These are phyloP conservation scores for Bellardia bayeri DNA, from an alignment of 2,888 invertebrate genomes.

Conservation along the genomic window DNA sequence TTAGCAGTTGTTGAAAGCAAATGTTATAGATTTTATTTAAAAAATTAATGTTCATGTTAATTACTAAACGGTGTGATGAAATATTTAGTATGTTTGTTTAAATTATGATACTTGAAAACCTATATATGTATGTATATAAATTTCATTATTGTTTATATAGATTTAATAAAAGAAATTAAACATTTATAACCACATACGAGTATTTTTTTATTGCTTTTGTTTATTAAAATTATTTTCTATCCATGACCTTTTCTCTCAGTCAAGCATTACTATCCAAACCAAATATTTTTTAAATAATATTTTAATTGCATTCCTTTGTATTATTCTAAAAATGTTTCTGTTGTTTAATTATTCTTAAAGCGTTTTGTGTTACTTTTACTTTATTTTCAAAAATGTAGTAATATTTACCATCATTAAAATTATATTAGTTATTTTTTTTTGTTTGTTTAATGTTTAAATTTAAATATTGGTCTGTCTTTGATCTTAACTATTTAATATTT, in stretches of 20 bases:
- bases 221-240: slow-evolving; percentile 15
- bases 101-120: background rate
- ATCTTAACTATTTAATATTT: slow-evolving; percentile 28
- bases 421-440: slow-evolving; percentile 25
- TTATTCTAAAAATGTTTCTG: background rate
- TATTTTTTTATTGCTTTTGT: slow-evolving; percentile 40
- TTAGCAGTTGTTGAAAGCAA: too few species aligned
- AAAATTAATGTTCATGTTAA: too few species aligned
- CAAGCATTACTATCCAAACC: background rate
- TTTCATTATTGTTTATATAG: background rate
- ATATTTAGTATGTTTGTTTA: background rate
- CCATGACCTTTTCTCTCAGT: background rate
- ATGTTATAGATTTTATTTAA: too few species aligned
- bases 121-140: background rate
- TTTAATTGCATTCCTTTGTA: slow-evolving; percentile 24
- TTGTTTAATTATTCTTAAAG: background rate
- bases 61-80: background rate
- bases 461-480: slow-evolving; percentile 52
- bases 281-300: slow-evolving; percentile 3
- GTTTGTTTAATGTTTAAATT: slow-evolving; percentile 42
- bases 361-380: background rate
- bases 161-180: background rate
- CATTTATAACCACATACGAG: background rate
- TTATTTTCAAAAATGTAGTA: slow-evolving; percentile 4
- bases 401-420: background rate